These are phyloP conservation scores for Parasteatoda lunata DNA, from an alignment of 2,888 invertebrate species.

Conservation along the genomic window DNA sequence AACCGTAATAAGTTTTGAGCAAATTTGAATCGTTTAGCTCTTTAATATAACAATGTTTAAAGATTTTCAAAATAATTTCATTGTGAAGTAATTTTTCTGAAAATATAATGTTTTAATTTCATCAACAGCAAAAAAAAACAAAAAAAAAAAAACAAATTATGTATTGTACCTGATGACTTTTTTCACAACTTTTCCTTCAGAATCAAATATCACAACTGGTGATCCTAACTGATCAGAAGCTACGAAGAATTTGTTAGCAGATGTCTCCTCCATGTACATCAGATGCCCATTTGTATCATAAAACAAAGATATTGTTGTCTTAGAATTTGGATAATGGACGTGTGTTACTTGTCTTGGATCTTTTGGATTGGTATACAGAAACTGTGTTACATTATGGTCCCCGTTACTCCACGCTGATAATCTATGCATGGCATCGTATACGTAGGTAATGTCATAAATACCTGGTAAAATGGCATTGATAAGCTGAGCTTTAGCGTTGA, in stretches of 20 bases:
- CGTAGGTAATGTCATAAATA: conserved; percentile 86
- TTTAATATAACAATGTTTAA: too few relatives aligned
- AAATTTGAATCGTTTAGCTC: too few relatives aligned
- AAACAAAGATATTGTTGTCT: conserved; percentile 90
- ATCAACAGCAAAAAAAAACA: too few relatives aligned
- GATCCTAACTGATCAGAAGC: conserved; percentile 95
- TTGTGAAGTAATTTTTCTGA: too few relatives aligned
- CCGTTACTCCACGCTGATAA: conserved; percentile 92
- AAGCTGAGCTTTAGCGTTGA: conserved; percentile 92
- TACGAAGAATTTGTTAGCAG: conserved; percentile 92
- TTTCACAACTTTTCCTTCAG: conserved; percentile 92
- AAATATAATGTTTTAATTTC: too few relatives aligned
- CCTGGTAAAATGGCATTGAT: conserved; percentile 89
- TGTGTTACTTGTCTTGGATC: conserved; percentile 88
- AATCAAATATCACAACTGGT: conserved; percentile 95
- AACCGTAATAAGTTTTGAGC: too few relatives aligned
- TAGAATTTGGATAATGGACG: conserved; percentile 93
- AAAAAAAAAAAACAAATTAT: too few relatives aligned
- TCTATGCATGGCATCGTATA: conserved; percentile 92
- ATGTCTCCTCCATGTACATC: conserved; percentile 87
- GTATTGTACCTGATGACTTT: conserved; percentile 79
- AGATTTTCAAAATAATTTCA: too few relatives aligned
- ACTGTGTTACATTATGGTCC: conserved; percentile 94
- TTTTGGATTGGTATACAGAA: conserved; percentile 93
- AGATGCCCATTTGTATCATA: conserved; percentile 94